Base-by-base conservation (phyloP, 1,140 invertebrate species). In the Odontomachus brunneus region DNA sequence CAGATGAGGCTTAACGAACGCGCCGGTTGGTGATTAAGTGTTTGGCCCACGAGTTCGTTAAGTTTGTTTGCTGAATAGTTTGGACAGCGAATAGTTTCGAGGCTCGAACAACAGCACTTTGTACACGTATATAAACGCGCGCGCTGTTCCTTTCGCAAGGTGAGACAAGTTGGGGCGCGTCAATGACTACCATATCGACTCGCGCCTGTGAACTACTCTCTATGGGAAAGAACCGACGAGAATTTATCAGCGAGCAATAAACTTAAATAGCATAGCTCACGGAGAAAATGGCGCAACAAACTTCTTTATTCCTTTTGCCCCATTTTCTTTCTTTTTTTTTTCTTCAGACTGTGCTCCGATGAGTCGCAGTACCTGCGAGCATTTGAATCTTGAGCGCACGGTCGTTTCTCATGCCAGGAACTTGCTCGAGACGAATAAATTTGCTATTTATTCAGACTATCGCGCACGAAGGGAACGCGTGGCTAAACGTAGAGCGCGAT, bases 11-110 rank as follows among this genome's bases (percentile, higher is more conserved):
- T 69, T 80, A 69, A 80, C 71, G 69, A 69, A 71, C 65, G 75
- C 57, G 65, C 51, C 51, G 65, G 65, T 48, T 48, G 22, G 75
- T 80, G 75, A 80, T 80, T 80, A 80, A 80, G 75, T 80, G 65
- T 80, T 80, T 57, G 33, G 65, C 57, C 57, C 55, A 71, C 60
- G 75, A 80, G 65, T 80, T 69, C 51, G 65, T 80, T 69, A 69
- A 80, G 75, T 80, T 80, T 80, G 51, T 69, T 69, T 71, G 60
- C 29, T 48, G 75, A 51, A 80, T 80, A 80, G 75, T 80, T 80
- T 48, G 33, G 75, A 69, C 69, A 71, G 65, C 51, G 65, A 65
- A 69, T 80, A 69, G 65, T 80, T 69, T 7, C 51, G 22, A 44
- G 63, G 51, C 51, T 78, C 17, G 26, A 80, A 80, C 65, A 69